Evolutionary conservation across 2,113 vertebrate species (phyloP), one percentile per base, ranked within the genome.

Genomic region (Larimichthys crocea): DNA sequence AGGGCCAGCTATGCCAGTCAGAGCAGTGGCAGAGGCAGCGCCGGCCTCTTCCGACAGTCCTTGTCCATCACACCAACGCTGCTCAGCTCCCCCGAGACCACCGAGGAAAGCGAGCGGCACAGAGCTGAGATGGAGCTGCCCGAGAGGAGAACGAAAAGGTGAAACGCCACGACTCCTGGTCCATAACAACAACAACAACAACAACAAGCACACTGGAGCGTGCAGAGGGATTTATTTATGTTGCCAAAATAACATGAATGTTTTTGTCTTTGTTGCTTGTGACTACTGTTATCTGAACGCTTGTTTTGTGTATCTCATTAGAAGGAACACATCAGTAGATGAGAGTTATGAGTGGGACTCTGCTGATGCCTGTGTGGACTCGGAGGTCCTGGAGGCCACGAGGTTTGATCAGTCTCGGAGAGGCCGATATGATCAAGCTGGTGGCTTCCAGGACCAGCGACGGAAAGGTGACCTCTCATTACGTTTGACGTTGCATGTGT

Each of bases 341-440:
- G 95, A 96, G 89, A 94, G 94, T 92, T 96, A 96, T 92, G 95
- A 96, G 83, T 96, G 95, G 95, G 95, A 96, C 88, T 88, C 94
- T 66, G 86, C 86, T 20, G 94, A 96, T 76, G 88, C 80, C 74
- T 89, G 82, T 64, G 85, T 91, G 91, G 94, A 95, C 80, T 70
- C 81, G 0, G 90, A 95, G 71, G 86, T 92, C 91, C 92, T 94
- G 92, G 93, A 95, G 88, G 92, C 90, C 90, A 84, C 79, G 59
- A 89, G 87, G 81, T 83, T 91, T 77, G 89, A 91, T 89, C 89
- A 64, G 56, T 74, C 85, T 35, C 69, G 69, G 61, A 80, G 66
- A 80, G 82, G 76, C 52, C 71, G 77, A 52, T 31, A 48, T 70
- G 91, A 94, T 82, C 91, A 80, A 57, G 46, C 89, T 1, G 22